Percentiles rank a stretch among this genome's conserved stretches.
phyloP scores from a whole-genome alignment of 2,888 invertebrate genomes.

The Leuctra nigra region DNA sequence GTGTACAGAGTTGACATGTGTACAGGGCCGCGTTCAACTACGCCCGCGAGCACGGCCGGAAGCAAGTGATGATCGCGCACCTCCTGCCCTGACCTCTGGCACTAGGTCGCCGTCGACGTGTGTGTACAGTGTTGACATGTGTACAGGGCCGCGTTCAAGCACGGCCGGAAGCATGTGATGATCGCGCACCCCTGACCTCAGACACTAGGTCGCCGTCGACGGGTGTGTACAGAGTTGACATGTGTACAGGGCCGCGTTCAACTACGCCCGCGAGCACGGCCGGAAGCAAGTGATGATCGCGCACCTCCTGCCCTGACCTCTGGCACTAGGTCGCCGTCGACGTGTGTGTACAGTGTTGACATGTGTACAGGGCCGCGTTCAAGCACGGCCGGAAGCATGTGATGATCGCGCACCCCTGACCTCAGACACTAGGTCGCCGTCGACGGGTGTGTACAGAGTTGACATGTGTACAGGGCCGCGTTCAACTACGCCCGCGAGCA shows the following conservation, averaged over 20 bases:
- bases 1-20: no score
- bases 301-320: constrained; percentile 55
- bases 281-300: constrained; percentile 56
- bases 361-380: constrained; percentile 46
- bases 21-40: constrained; percentile 48
- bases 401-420: constrained; percentile 57
- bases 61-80: constrained; percentile 56
- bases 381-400: constrained; percentile 52
- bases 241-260: constrained; percentile 46
- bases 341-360: no score
- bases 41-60: constrained; percentile 47
- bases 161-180: constrained; percentile 53
- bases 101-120: no score
- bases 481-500: constrained; percentile 51
- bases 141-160: constrained; percentile 46
- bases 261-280: constrained; percentile 47
- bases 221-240: no score
- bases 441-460: no score
- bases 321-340: no score
- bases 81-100: constrained; percentile 51
- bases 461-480: constrained; percentile 41
- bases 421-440: no score
- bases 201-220: no score
- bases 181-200: constrained; percentile 59
- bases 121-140: no score